Conservation (phyloP, 2,797 vertebrate genomes). For the Hylomyscus alleni region DNA sequence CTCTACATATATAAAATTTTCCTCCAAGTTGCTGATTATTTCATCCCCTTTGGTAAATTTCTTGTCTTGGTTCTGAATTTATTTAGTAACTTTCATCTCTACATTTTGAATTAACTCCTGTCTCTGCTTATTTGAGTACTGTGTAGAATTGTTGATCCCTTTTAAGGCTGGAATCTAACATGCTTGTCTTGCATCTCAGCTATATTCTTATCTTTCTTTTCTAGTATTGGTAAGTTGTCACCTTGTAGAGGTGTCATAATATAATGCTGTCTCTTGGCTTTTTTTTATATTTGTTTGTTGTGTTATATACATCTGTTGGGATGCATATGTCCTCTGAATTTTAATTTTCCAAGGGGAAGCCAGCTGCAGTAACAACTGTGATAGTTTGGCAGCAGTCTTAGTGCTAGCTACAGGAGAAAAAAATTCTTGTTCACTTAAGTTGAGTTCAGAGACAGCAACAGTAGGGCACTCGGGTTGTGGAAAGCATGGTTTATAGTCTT, state of each 20-base stretch:
- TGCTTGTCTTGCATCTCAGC: background rate
- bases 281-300: background rate
- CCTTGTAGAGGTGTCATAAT: background rate
- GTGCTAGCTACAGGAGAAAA: background rate
- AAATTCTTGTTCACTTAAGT: background rate
- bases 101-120: background rate
- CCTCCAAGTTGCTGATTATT: background rate
- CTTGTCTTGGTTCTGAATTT: background rate
- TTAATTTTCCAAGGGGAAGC: background rate
- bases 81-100: background rate
- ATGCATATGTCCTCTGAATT: background rate
- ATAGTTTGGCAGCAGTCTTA: background rate
- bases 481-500: background rate
- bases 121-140: background rate
- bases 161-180: background rate
- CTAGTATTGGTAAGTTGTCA: background rate
- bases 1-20: background rate
- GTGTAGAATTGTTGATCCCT: background rate
- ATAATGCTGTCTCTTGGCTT: background rate
- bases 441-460: background rate
- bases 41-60: background rate
- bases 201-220: background rate
- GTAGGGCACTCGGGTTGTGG: background rate
- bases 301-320: slow-evolving; percentile 8
- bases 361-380: background rate